Evolutionary conservation across 1,140 invertebrate species (phyloP), one percentile per base, ranked within the genome.

Genomic region (Chrysopa pallens): DNA sequence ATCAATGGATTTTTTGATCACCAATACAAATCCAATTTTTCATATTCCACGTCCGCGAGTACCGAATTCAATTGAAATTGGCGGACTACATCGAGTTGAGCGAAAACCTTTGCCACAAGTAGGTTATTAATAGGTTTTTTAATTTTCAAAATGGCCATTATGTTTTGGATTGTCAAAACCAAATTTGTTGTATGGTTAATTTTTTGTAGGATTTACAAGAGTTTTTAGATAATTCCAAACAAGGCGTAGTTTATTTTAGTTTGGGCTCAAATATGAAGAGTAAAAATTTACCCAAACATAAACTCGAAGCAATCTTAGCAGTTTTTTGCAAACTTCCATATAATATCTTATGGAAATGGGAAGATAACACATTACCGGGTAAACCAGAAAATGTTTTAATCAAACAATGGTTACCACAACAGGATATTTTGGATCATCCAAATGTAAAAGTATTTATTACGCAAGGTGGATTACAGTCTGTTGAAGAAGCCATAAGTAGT

Each of bases 161-260:
- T 31, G n/a, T 12, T 46, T 12, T 46, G 28, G 6, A 33, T 12
- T 29, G 15, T 9, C 42, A 4, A 69, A 69, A 58, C 58, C 69
- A 0, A 58, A 65, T 23, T 3, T 23, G n/a, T 23, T 37, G 9
- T 8, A 46, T 42, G 9, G 9, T 17, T 29, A 43, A 1, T 42
- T 40, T 43, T 37, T 36, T 38, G n/a, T 13, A 72, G 66, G 69
- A 76, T 52, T 61, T 77, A 29, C 63, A 75, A 50, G 52, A 60
- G 23, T 71, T 77, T 48, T 50, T 81, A n/a, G 69, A 74, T 43
- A 59, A 63, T 29, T 66, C 74, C 0, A 50, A 57, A 9, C 54
- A 74, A 35, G 78, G 78, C 1, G 70, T 76, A 2, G 71, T 83
- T 31, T 76, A 76, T 47, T 80, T 80, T 56, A 76, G 72, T 33